Conservation (phyloP, 2,797 vertebrate species). For the Hybognathus amarus region DNA sequence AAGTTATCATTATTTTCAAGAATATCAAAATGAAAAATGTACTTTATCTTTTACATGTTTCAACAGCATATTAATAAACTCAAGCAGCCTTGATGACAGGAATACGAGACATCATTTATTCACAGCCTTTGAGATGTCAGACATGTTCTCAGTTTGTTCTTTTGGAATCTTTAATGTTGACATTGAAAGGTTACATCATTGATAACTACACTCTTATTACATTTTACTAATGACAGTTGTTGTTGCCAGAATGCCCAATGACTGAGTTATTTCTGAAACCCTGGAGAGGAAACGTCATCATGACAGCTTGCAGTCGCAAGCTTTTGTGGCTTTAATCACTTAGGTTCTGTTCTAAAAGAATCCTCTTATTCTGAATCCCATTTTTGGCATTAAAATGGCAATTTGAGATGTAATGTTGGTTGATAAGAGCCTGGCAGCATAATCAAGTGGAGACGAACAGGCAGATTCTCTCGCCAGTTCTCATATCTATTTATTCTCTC, state of each 20-base stretch:
- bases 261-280: slow-evolving; percentile 46
- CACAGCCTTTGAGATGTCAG: not conserved
- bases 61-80: not conserved
- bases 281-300: slow-evolving; percentile 21
- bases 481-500: slow-evolving; percentile 40
- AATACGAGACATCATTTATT: not conserved
- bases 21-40: not conserved
- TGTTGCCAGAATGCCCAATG: slow-evolving; percentile 38
- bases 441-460: slow-evolving; percentile 18
- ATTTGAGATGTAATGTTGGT: slow-evolving; percentile 21
- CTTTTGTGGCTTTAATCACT: slow-evolving; percentile 25
- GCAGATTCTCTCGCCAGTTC: slow-evolving; percentile 10
- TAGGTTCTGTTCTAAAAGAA: slow-evolving; percentile 15
- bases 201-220: slow-evolving; percentile 50
- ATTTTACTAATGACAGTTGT: slow-evolving; percentile 36
- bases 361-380: slow-evolving; percentile 5
- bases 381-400: slow-evolving; percentile 20
- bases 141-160: slow-evolving; percentile 20
- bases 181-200: slow-evolving; percentile 47
- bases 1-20: too few species aligned
- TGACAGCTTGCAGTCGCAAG: slow-evolving; percentile 23
- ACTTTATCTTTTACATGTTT: not conserved
- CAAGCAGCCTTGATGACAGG: not conserved
- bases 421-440: slow-evolving; percentile 30
- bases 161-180: slow-evolving; percentile 26